These are phyloP conservation scores for Cydia pomonella DNA, from an alignment of 1,140 invertebrate genomes.

Conservation along the genomic window DNA sequence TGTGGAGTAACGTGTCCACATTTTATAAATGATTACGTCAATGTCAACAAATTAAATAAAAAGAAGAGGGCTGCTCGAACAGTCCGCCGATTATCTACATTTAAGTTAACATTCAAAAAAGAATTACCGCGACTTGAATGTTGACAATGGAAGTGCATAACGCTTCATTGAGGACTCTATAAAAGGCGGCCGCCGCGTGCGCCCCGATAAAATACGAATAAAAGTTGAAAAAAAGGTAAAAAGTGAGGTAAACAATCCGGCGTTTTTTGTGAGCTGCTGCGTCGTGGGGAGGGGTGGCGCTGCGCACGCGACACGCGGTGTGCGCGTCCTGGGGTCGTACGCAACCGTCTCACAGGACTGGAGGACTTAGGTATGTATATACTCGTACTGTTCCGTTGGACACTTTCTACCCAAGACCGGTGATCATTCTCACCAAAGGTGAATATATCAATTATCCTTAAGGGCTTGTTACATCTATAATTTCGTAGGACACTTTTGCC, in stretches of 20 bases:
- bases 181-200: conserved; percentile 66
- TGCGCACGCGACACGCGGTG: conserved; percentile 69
- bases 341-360: neutral
- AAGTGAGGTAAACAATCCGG: conserved; percentile 78
- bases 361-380: neutral
- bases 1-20: conserved; percentile 19
- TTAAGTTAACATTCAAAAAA: conserved; percentile 71
- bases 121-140: conserved; percentile 59
- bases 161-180: conserved; percentile 64
- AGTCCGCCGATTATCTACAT: conserved; percentile 64
- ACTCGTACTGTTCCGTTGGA: too few relatives aligned
- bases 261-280: conserved; percentile 61
- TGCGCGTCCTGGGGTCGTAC: conserved; percentile 28
- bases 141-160: conserved; percentile 64
- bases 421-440: too few relatives aligned
- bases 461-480: too few relatives aligned
- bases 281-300: conserved; percentile 64
- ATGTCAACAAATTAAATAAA: conserved; percentile 46
- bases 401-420: too few relatives aligned
- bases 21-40: conserved; percentile 33
- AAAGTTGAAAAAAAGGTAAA: conserved; percentile 78
- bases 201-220: conserved; percentile 68
- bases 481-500: too few relatives aligned
- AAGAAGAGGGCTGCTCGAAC: conserved; percentile 43
- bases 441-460: too few relatives aligned